Conservation (phyloP, 2,113 vertebrate species). For the Salvelinus namaycush region DNA sequence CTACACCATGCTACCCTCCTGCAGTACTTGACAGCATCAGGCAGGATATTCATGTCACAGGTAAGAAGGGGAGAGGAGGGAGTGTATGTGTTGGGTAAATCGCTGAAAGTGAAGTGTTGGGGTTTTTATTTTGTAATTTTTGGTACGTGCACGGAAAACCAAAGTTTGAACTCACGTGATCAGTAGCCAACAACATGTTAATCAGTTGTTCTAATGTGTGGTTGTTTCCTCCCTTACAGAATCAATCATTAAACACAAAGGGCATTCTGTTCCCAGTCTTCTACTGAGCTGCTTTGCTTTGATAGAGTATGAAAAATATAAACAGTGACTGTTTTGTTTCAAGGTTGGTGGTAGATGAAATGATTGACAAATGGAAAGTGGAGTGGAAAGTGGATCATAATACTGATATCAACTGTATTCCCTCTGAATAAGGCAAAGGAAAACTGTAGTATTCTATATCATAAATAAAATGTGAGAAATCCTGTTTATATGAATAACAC, state of each 20-base stretch:
- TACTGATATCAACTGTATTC: neutral
- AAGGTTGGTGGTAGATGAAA: too few species aligned
- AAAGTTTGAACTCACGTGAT: too few species aligned
- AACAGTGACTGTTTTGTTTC: neutral
- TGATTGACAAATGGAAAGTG: neutral
- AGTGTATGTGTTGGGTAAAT: neutral
- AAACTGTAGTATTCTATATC: too few species aligned
- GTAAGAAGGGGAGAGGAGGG: neutral
- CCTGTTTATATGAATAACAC: too few species aligned
- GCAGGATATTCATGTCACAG: neutral
- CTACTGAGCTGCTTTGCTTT: neutral
- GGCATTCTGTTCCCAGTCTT: constrained; percentile 40
- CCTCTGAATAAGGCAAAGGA: too few species aligned
- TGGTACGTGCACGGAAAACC: too few species aligned
- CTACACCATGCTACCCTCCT: neutral
- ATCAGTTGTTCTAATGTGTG: neutral
- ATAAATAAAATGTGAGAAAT: too few species aligned
- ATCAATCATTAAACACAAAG: constrained; percentile 59
- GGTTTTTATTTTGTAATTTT: neutral
- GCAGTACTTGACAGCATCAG: neutral
- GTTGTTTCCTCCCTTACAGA: constrained; percentile 24
- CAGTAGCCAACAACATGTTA: too few species aligned
- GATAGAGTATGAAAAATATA: neutral
- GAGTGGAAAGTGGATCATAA: neutral
- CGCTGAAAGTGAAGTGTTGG: neutral